Conservation (phyloP, 2,888 invertebrate genomes). For the Amitus sp. region DNA sequence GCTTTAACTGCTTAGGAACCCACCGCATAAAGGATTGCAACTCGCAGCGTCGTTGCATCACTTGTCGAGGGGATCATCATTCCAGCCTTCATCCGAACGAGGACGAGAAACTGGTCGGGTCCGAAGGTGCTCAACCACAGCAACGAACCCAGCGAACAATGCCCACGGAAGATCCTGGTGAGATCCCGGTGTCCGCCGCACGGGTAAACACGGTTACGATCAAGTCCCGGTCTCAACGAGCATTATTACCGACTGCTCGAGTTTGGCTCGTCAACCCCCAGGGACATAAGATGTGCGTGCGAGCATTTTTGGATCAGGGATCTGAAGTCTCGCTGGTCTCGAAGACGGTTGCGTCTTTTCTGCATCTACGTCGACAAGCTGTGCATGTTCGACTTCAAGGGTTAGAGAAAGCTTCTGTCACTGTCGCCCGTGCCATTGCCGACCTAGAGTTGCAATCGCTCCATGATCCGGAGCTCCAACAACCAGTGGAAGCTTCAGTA, state of each 20-base stretch:
- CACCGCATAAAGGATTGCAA: background rate
- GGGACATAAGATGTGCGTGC: background rate
- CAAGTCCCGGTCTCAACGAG: background rate
- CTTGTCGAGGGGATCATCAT: conserved; percentile 3
- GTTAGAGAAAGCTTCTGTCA: conserved; percentile 10
- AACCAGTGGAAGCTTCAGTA: conserved; percentile 13
- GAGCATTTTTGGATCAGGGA: conserved; percentile 3
- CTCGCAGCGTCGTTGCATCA: background rate
- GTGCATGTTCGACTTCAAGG: too few relatives aligned
- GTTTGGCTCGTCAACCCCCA: conserved; percentile 10
- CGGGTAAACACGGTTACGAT: background rate
- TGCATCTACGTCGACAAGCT: too few relatives aligned
- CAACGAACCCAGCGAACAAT: background rate
- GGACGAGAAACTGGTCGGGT: background rate
- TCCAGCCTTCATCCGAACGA: background rate
- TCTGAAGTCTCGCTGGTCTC: conserved; percentile 24
- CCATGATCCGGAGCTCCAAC: conserved; percentile 9
- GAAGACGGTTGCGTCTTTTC: conserved; percentile 2
- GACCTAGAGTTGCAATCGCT: conserved; percentile 9
- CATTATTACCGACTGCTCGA: conserved; percentile 22
- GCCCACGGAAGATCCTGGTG: background rate
- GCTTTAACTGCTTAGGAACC: conserved; percentile 4
- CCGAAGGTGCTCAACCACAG: background rate
- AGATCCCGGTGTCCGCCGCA: background rate
- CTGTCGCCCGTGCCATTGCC: background rate